Conservation (phyloP, 2,888 invertebrate genomes). For the Cataglyphis albicans region DNA sequence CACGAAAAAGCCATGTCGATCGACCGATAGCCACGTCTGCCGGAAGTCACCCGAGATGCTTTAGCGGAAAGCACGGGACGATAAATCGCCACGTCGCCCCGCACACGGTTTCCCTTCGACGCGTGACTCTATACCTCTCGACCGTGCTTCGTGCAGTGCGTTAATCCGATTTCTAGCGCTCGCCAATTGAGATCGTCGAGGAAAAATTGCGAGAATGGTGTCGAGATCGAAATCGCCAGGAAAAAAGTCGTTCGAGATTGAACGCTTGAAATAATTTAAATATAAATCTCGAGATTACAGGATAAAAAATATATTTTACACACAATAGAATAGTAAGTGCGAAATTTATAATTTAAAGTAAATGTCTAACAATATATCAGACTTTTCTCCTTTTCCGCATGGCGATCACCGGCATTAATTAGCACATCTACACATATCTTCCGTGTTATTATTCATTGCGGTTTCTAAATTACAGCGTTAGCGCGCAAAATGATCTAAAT, state of each 20-base stretch:
- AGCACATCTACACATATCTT: slow-evolving; percentile 18
- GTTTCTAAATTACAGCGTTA: slow-evolving; percentile 53
- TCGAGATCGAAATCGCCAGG: background rate
- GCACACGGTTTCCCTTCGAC: slow-evolving; percentile 30
- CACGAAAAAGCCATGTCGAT: slow-evolving; percentile 83
- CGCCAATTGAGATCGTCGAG: background rate
- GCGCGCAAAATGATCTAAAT: slow-evolving; percentile 55
- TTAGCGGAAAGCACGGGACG: slow-evolving; percentile 81
- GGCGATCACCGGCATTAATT: slow-evolving; percentile 38
- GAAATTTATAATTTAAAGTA: background rate
- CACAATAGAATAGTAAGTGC: background rate
- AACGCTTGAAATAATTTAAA: background rate
- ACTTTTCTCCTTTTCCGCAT: background rate
- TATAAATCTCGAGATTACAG: too few relatives aligned
- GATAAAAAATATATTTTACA: background rate
- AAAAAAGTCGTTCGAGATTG: background rate
- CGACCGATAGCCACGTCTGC: slow-evolving; percentile 81
- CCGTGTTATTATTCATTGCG: slow-evolving; percentile 48
- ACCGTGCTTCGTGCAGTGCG: slow-evolving; percentile 14
- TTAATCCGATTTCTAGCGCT: slow-evolving; percentile 58
- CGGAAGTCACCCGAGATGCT: slow-evolving; percentile 83
- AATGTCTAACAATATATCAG: background rate
- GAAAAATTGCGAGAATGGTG: background rate
- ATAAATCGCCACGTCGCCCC: slow-evolving; percentile 76
- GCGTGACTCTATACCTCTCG: slow-evolving; percentile 40